Evolutionary conservation across 2,797 vertebrate genomes (phyloP), one percentile per base, ranked within the genome.

Genomic region (Heteromormyrus szaboi): DNA sequence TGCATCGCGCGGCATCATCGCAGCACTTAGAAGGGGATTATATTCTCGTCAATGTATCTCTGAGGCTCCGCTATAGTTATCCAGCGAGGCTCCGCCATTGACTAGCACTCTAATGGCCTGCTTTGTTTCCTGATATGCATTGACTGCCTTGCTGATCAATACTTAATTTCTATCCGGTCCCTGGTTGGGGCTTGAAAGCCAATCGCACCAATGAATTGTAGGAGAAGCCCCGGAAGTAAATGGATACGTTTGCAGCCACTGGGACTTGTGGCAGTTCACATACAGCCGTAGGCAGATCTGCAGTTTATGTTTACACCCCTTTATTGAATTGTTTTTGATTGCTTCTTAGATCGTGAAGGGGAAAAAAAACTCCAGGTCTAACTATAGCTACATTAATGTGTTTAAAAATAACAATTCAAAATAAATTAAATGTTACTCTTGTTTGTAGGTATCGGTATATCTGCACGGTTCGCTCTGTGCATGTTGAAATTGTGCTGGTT

Each of bases 51-150:
- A 88, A 94, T 95, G 94, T 95, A 93, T 95, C 95, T 93, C 93
- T 51, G 91, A 93, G 94, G 94, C 94, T 92, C 88, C 89, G 91
- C 95, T 96, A 95, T 94, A 95, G 94, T 96, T 96, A 96, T 95
- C 95, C 95, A 94, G 90, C 95, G 95, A 94, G 94, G 94, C 95
- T 94, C 93, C 94, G 93, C 93, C 92, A 96, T 96, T 96, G 95
- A 96, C 96, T 96, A 94, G 92, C 89, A 94, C 93, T 95, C 95
- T 96, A 96, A 96, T 96, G 95, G 96, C 89, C 90, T 94, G 95
- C 94, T 96, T 95, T 95, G 95, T 95, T 96, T 96, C 94, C 94
- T 96, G 95, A 96, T 96, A 95, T 94, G 94, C 95, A 96, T 96
- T 96, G 95, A 96, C 95, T 94, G 90, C 94, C 92, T 91, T 90